Conservation (phyloP, 2,888 invertebrate genomes). For the Clusia tigrina region DNA sequence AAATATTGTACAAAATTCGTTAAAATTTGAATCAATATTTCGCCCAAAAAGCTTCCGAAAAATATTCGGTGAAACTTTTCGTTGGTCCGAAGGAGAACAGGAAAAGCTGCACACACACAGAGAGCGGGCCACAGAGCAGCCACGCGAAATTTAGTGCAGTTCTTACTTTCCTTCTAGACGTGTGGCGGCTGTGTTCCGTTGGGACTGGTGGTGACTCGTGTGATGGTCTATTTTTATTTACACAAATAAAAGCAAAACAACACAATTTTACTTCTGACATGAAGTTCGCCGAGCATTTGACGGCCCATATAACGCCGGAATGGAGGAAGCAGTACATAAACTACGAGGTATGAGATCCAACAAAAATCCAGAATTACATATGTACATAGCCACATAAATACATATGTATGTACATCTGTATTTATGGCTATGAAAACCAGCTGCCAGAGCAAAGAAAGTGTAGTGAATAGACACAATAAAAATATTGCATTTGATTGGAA, state of each 20-base stretch:
- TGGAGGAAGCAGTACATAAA: slow-evolving; percentile 88
- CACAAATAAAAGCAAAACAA: not conserved
- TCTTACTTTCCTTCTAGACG: slow-evolving; percentile 25
- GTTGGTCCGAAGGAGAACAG: not conserved
- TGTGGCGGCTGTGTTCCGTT: slow-evolving; percentile 16
- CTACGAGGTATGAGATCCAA: slow-evolving; percentile 71
- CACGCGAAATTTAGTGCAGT: slow-evolving; percentile 13
- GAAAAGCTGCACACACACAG: not conserved
- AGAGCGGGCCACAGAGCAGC: too few species aligned
- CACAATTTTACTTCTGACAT: slow-evolving; percentile 64
- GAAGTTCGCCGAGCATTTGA: slow-evolving; percentile 91
- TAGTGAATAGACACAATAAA: slow-evolving; percentile 43
- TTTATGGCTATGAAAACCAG: not conserved
- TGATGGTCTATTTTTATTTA: not conserved
- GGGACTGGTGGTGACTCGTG: slow-evolving; percentile 18
- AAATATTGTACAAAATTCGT: too few species aligned
- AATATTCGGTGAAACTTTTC: not conserved
- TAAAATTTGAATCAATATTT: not conserved
- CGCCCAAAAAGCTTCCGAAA: not conserved
- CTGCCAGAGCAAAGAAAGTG: slow-evolving; percentile 20
- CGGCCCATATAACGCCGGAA: slow-evolving; percentile 90
- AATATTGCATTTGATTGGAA: slow-evolving; percentile 40
- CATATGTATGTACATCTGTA: not conserved
- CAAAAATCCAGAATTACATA: too few species aligned
- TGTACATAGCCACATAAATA: too few species aligned